Evolutionary conservation across 2,113 vertebrate genomes (phyloP), one percentile per base, ranked within the genome.

Genomic region (Lota lota): DNA sequence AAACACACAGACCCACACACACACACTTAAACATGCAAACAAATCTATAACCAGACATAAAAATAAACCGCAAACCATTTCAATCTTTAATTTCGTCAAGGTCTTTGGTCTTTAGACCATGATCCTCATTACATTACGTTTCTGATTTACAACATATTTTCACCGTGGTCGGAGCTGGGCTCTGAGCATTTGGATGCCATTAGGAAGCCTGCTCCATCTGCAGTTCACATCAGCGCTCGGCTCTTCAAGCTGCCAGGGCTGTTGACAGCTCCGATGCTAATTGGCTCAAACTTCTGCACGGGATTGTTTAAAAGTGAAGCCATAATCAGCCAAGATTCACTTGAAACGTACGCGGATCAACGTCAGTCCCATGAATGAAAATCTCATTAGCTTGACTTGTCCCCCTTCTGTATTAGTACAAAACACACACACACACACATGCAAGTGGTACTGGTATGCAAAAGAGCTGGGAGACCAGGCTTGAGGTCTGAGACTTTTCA

Each of bases 131-230:
- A 47, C 56, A 73, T 76, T 69, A 61, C 12, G 73, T 20, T 21
- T 73, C 62, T 69, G 51, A 69, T 70, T 74, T 67, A 61, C 64
- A 69, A 63, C 61, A 68, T 80, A 63, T 77, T 74, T 83, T 70
- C 20, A 64, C 33, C 72, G 64, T n/a, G 65, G 68, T 61, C 60
- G 20, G 18, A 70, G 64, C 64, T 80, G 80, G 60, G 71, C 68
- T 69, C 56, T 74, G 67, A 56, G 67, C 61, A 64, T 70, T 20
- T 56, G 58, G 63, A 69, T 74, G 24, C 73, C 67, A 68, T 72
- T 63, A 79, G 76, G 73, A 75, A 54, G 74, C 69, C 64, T 72
- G 70, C 74, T 64, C 82, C 74, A 79, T 83, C 69, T 86, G 81
- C 70, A 68, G 64, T 70, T 64, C 33, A 62, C 72, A 62, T 80